These are phyloP conservation scores for Myotis vivesi DNA, from an alignment of 2,797 vertebrate species.

Conservation along the genomic window DNA sequence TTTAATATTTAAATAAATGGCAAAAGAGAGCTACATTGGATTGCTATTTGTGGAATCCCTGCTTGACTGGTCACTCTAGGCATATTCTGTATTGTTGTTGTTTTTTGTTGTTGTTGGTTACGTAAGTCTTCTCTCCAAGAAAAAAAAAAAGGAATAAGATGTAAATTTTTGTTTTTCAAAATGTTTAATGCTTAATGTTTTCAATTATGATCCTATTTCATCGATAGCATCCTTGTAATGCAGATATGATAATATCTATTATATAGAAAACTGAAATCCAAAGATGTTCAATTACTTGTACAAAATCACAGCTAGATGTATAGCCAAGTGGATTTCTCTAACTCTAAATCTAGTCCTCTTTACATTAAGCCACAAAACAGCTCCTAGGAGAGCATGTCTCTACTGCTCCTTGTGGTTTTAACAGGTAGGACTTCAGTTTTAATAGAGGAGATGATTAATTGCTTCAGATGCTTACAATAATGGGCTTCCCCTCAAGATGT, in stretches of 20 bases:
- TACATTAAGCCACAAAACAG: not conserved
- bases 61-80: not conserved
- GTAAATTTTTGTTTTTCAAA: not conserved
- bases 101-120: not conserved
- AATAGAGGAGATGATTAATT: not conserved
- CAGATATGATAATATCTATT: not conserved
- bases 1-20: not conserved
- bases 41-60: not conserved
- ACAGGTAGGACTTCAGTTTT: not conserved
- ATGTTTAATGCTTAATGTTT: not conserved
- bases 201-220: not conserved
- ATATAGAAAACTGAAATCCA: not conserved
- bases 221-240: not conserved
- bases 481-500: not conserved
- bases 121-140: not conserved
- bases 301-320: not conserved
- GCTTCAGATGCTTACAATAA: not conserved
- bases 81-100: no score
- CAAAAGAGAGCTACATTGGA: not conserved
- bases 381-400: not conserved
- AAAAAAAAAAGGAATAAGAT: not conserved
- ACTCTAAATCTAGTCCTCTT: not conserved
- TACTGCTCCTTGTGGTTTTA: not conserved
- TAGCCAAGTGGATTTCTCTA: not conserved
- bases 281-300: not conserved